A percentile compares a stretch with the other conserved stretches of the same genome.
phyloP scores from a whole-genome alignment of 2,888 invertebrate genomes.

The Dromius quadrimaculatus region DNA sequence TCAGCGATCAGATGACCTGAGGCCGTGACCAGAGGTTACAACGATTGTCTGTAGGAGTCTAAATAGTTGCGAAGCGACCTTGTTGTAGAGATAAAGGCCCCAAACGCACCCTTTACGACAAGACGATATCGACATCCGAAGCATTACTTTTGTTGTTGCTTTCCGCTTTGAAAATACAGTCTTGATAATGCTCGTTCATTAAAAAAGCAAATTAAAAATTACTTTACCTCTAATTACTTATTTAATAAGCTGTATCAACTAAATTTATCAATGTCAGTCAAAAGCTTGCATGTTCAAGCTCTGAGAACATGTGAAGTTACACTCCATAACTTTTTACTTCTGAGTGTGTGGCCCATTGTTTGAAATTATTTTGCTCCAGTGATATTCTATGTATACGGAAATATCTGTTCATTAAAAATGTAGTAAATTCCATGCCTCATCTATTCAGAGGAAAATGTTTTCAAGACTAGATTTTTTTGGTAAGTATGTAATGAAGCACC shows the following conservation, averaged over 20 bases:
- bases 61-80: background rate
- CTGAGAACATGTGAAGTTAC: conserved; percentile 15
- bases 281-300: conserved; percentile 28
- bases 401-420: no score
- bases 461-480: no score
- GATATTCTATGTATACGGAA: no score
- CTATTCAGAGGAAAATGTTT: no score
- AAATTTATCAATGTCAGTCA: conserved; percentile 51
- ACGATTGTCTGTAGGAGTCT: conserved; percentile 11
- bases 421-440: no score
- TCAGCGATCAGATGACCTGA: conserved; percentile 27
- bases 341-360: conserved; percentile 30
- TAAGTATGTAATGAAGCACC: background rate
- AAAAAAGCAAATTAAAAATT: conserved; percentile 51
- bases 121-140: background rate
- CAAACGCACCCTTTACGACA: conserved; percentile 30
- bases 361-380: no score
- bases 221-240: conserved; percentile 50
- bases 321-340: conserved; percentile 25
- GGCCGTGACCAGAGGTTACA: conserved; percentile 3
- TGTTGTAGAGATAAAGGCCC: conserved; percentile 6
- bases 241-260: conserved; percentile 52
- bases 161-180: no score
- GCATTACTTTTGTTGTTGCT: conserved; percentile 1
- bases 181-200: conserved; percentile 47